phyloP scores from a whole-genome alignment of 2,797 vertebrate genomes.

The Sarcoramphus papa region DNA sequence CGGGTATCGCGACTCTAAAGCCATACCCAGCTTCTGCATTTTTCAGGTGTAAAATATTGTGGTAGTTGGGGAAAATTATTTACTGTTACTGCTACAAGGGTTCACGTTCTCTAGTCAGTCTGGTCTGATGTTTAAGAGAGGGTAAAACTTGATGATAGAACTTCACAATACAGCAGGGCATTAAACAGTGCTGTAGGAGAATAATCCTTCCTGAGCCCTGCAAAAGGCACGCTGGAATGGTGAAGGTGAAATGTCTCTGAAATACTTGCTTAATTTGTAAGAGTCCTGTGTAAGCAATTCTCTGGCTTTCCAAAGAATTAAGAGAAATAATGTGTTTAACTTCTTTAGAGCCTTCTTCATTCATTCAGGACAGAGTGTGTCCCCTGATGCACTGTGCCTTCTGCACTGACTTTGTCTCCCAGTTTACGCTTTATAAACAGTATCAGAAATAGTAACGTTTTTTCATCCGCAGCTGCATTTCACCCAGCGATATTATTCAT shows the following conservation, averaged over 20 bases:
- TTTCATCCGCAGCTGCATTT: background rate
- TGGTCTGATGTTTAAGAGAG: background rate
- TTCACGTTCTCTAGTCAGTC: background rate
- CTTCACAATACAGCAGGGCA: too few species aligned
- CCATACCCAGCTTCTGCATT: background rate
- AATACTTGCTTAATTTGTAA: background rate
- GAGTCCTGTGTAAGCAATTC: background rate
- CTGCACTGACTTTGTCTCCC: background rate
- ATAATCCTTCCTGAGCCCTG: background rate
- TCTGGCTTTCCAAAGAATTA: background rate
- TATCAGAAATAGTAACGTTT: background rate
- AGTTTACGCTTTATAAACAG: background rate
- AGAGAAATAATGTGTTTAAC: background rate
- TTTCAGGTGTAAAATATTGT: background rate
- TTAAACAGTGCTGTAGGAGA: too few species aligned
- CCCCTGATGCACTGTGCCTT: rapidly evolving
- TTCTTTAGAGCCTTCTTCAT: background rate
- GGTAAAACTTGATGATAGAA: background rate
- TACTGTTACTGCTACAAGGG: background rate
- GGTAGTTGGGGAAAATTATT: background rate
- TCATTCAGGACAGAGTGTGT: background rate
- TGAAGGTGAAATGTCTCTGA: background rate
- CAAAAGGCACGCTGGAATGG: background rate
- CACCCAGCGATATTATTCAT: background rate
- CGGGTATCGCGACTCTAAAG: background rate